Evolutionary conservation across 2,797 vertebrate species (phyloP), one percentile per base, ranked within the genome.

Genomic region (Bovichtus diacanthus): DNA sequence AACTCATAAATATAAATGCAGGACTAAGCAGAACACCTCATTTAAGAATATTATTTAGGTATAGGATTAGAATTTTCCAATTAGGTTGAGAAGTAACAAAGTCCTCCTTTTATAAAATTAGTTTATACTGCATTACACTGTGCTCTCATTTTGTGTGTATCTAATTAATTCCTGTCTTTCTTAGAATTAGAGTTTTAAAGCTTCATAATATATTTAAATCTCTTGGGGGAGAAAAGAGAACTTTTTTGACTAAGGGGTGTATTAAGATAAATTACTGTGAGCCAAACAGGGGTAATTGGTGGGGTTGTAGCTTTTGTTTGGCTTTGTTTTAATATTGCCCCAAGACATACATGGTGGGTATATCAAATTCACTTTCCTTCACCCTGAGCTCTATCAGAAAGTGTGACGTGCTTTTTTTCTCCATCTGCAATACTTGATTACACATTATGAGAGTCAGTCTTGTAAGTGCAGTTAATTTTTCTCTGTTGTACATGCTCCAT

Each of bases 121-220:
- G 89, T 91, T 93, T 89, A 83, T 89, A 87, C 88, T 90, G 86
- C 88, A 83, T 91, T 89, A 88, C 74, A 83, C 73, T 85, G 82
- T 90, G 84, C 84, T 91, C 90, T 89, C 80, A 87, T 88, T 92
- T 88, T 85, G 82, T 91, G 85, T 86, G 84, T 81, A 86, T 88
- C 78, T 91, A 92, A 92, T 92, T 92, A 91, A 89, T 87, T 90
- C 67, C 79, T 67, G 76, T 91, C 85, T 90, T 88, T 89, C 80
- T 84, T 88, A 83, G 76, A 76, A 90, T 90, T 92, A 78, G 55
- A 67, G 85, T 83, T 79, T 90, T 82, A 90, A 76, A 74, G 74
- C 86, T 86, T 87, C 68, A 78, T 84, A 91, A 88, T 76, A 86
- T 83, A 77, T 88, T 90, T 67, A 84, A 88, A 79, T 90, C 81